These are phyloP conservation scores for Rallus crepitans DNA, from an alignment of 2,797 vertebrate genomes.

Conservation along the genomic window DNA sequence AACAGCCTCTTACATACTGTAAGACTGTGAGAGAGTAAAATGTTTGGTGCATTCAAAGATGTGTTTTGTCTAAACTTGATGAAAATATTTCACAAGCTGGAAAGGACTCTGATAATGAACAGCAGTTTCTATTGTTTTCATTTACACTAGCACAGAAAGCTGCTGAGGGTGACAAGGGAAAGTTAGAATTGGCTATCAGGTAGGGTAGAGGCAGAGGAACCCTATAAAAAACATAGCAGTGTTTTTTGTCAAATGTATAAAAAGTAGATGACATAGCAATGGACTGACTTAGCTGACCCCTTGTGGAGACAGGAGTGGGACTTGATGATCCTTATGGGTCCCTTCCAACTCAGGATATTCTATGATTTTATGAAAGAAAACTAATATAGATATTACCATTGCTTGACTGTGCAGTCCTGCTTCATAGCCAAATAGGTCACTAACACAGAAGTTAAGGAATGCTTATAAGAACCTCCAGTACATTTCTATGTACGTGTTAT, in stretches of 20 bases:
- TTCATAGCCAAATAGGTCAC: neutral
- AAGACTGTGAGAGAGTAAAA: neutral
- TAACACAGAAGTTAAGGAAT: neutral
- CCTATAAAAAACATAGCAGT: neutral
- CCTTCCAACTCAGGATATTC: too few relatives aligned
- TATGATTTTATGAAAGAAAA: neutral
- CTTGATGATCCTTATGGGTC: too few relatives aligned
- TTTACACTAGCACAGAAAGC: neutral
- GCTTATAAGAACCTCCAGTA: neutral
- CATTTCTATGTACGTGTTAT: neutral
- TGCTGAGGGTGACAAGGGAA: neutral
- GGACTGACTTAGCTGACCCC: too few relatives aligned
- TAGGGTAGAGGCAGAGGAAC: neutral
- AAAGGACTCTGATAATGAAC: neutral
- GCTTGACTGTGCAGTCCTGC: neutral
- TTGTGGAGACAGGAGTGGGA: too few relatives aligned
- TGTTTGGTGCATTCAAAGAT: neutral
- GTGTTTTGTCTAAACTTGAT: neutral
- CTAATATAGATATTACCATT: neutral
- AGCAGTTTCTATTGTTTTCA: neutral
- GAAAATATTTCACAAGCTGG: neutral
- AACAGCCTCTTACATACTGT: neutral
- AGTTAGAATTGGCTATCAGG: neutral
- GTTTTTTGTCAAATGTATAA: neutral
- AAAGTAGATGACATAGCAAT: neutral